Evolutionary conservation across 2,888 invertebrate genomes (phyloP).

Genomic region (Clanis bilineata): DNA sequence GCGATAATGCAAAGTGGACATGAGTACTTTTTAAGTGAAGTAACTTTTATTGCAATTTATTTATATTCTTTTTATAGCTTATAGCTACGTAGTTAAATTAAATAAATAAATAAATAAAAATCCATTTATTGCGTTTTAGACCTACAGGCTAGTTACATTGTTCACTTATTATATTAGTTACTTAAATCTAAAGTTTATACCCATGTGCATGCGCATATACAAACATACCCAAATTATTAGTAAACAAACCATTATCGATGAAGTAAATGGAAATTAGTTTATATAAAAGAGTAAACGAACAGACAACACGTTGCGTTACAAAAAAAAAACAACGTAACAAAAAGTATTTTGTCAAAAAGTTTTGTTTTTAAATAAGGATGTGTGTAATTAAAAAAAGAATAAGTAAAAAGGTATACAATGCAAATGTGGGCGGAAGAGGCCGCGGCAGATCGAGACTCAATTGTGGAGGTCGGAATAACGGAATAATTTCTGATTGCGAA

Average conservation of each 20-base stretch:
- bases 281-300: background rate
- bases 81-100: background rate
- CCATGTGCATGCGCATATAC: too few species aligned
- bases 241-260: background rate
- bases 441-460: slow-evolving; percentile 14
- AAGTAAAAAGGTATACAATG: slow-evolving; percentile 14
- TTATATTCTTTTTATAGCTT: background rate
- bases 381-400: slow-evolving; percentile 14
- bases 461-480: slow-evolving; percentile 14
- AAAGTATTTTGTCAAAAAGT: slow-evolving; percentile 3
- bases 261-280: background rate
- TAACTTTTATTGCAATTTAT: background rate
- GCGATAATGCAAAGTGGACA: background rate
- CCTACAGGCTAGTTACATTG: too few species aligned
- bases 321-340: slow-evolving; percentile 1
- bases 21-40: background rate
- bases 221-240: background rate
- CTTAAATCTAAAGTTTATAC: too few species aligned
- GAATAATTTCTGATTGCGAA: slow-evolving; percentile 14
- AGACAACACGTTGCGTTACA: background rate
- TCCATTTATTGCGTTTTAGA: too few species aligned
- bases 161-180: too few species aligned
- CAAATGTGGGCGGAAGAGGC: slow-evolving; percentile 13
- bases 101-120: too few species aligned
- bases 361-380: slow-evolving; percentile 10